A percentile compares a stretch with the other conserved stretches of the same genome.
Conservation (phyloP, 2,113 vertebrate species). For the Microtus pennsylvanicus region DNA sequence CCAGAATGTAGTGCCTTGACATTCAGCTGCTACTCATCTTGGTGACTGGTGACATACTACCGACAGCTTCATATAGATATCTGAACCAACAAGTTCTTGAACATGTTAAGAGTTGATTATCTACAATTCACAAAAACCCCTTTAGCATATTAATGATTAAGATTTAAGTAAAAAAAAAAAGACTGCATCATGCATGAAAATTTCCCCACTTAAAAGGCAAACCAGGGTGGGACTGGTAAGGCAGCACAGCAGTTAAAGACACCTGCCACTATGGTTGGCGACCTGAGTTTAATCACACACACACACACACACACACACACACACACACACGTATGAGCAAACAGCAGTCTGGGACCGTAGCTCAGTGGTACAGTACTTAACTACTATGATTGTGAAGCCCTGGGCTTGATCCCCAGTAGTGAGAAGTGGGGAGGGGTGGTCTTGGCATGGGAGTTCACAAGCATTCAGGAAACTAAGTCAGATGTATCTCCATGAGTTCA, state of each 20-base stretch:
- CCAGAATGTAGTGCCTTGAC: neutral
- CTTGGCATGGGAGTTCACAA: neutral
- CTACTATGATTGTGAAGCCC: neutral
- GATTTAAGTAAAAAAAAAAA: neutral
- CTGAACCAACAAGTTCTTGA: neutral
- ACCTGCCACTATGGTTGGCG: neutral
- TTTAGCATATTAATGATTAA: neutral
- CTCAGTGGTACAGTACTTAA: neutral
- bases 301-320: too few relatives aligned
- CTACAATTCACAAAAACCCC: neutral
- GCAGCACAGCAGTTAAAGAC: neutral
- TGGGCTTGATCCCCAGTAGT: neutral
- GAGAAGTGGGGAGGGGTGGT: neutral
- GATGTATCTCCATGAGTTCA: neutral
- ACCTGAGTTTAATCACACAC: neutral
- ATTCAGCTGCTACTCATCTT: neutral
- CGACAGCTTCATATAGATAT: neutral
- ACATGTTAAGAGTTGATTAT: neutral
- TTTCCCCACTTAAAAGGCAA: neutral
- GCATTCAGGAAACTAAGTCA: neutral
- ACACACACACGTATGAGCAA: too few relatives aligned
- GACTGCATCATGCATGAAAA: neutral
- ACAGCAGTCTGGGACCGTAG: neutral
- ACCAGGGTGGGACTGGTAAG: neutral
- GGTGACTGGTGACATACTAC: neutral